These are phyloP conservation scores for Notechis scutatus DNA, from an alignment of 2,113 vertebrate genomes.

Conservation along the genomic window DNA sequence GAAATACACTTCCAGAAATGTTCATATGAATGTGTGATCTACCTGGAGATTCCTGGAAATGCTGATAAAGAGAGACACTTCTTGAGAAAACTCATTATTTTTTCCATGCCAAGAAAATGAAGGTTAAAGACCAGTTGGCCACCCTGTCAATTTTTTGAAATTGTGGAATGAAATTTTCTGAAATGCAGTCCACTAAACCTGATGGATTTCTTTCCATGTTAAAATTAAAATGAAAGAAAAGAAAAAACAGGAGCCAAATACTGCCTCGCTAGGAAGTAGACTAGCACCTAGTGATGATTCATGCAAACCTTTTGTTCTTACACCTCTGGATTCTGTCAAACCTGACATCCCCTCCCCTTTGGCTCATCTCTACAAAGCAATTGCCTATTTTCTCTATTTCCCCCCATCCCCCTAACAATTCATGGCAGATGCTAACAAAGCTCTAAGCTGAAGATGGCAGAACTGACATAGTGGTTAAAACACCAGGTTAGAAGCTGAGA, in stretches of 20 bases:
- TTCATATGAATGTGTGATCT: neutral
- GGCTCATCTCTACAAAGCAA: neutral
- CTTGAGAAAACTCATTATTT: neutral
- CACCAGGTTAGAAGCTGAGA: neutral
- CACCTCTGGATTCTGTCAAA: neutral
- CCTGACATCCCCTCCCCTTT: neutral
- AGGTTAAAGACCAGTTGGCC: neutral
- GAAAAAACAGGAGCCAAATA: neutral
- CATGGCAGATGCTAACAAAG: neutral
- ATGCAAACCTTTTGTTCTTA: neutral
- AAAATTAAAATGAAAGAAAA: neutral
- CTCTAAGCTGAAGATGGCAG: neutral
- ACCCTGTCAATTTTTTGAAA: neutral
- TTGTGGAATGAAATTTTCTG: neutral
- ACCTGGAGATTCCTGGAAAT: neutral
- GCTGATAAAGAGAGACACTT: neutral
- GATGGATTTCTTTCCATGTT: neutral
- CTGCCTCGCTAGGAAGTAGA: neutral
- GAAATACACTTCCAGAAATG: neutral
- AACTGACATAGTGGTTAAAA: neutral
- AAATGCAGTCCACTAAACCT: neutral
- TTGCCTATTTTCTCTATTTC: neutral
- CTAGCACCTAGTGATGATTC: neutral
- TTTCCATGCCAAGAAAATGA: neutral
- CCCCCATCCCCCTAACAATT: neutral